phyloP scores from a whole-genome alignment of 2,888 invertebrate species.

The Serripes groenlandicus region DNA sequence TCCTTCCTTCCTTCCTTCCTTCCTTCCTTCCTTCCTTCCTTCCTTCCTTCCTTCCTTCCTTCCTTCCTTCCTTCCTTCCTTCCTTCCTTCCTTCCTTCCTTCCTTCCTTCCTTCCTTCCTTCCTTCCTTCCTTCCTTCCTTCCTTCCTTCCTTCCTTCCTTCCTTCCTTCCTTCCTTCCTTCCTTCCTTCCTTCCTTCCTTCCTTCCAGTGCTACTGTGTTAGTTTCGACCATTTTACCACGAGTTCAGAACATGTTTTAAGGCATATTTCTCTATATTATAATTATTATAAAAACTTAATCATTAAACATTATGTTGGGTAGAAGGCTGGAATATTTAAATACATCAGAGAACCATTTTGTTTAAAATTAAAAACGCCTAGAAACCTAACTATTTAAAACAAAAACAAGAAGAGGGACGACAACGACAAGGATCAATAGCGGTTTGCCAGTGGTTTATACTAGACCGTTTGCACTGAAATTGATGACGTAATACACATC shows the following conservation, averaged over 20 bases:
- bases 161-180: not conserved
- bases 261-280: too few species aligned
- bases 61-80: too few species aligned
- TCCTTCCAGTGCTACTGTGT: not conserved
- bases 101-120: too few species aligned
- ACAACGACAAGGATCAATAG: not conserved
- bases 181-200: not conserved
- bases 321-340: not conserved
- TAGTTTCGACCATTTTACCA: not conserved
- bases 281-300: not conserved
- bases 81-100: too few species aligned
- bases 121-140: too few species aligned
- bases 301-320: not conserved
- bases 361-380: not conserved
- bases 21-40: too few species aligned
- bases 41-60: too few species aligned
- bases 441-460: not conserved
- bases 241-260: not conserved
- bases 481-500: conserved; percentile 62
- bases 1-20: too few species aligned
- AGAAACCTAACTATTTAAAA: not conserved
- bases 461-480: conserved; percentile 20
- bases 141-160: too few species aligned
- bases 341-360: not conserved
- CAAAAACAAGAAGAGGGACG: not conserved